Conservation (phyloP, 1,140 invertebrate genomes). For the Apis laboriosa region DNA sequence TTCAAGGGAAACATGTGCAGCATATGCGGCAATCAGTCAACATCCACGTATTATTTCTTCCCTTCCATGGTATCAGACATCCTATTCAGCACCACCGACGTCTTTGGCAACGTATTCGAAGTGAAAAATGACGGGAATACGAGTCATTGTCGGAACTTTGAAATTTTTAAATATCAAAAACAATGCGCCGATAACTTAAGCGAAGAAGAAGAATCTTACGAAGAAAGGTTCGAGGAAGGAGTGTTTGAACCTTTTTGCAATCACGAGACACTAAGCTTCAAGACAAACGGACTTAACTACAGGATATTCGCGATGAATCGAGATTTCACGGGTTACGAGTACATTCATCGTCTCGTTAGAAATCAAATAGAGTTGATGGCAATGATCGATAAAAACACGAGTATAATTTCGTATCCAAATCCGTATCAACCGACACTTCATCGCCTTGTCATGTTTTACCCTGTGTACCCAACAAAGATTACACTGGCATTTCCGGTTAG, state of each 20-base stretch:
- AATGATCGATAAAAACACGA: conserved; percentile 54
- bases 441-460: conserved; percentile 59
- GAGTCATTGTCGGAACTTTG: conserved; percentile 34
- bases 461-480: conserved; percentile 55
- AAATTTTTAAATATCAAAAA: background rate
- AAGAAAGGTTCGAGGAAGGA: background rate
- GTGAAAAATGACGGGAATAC: conserved; percentile 59
- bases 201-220: background rate
- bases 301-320: conserved; percentile 73
- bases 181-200: background rate
- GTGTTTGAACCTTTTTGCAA: conserved; percentile 11
- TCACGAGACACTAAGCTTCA: conserved; percentile 31
- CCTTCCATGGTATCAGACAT: background rate
- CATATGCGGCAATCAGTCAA: conserved; percentile 52
- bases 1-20: conserved; percentile 42
- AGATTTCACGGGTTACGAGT: conserved; percentile 71
- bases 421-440: conserved; percentile 53
- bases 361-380: conserved; percentile 50
- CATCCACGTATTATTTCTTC: conserved; percentile 60
- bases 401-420: conserved; percentile 60
- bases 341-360: conserved; percentile 69
- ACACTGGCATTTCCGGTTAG: conserved; percentile 52
- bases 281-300: conserved; percentile 23
- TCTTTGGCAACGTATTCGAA: conserved; percentile 63
- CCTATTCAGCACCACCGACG: conserved; percentile 60